Evolutionary conservation across 2,888 invertebrate genomes (phyloP).

Genomic region (Strigamia transsilvanica): DNA sequence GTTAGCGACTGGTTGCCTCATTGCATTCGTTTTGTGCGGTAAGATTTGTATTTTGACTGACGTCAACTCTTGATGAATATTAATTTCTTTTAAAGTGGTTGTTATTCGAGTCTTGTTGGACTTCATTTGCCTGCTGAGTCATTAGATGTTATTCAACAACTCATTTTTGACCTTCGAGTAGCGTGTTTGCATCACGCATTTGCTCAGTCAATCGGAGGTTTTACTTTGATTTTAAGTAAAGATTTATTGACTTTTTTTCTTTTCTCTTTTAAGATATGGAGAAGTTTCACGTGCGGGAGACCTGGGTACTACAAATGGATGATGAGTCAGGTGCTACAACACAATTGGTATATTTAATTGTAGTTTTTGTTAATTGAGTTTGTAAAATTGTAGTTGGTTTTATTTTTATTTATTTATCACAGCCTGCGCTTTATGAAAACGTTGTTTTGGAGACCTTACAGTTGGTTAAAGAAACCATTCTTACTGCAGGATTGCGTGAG

Average conservation of each 20-base stretch:
- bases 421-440: constrained; percentile 78
- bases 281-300: constrained; percentile 68
- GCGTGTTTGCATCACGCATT: constrained; percentile 12
- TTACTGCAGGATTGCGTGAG: constrained; percentile 76
- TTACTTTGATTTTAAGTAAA: not conserved
- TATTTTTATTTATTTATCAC: constrained; percentile 19
- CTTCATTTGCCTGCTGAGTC: constrained; percentile 89
- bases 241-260: constrained; percentile 7
- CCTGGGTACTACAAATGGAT: constrained; percentile 85
- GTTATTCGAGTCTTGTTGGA: constrained; percentile 78
- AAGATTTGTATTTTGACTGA: constrained; percentile 21
- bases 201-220: not conserved
- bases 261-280: not conserved
- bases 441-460: constrained; percentile 77
- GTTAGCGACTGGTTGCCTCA: constrained; percentile 69
- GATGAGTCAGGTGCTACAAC: constrained; percentile 87
- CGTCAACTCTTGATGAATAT: not conserved
- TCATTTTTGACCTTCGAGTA: constrained; percentile 83
- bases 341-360: constrained; percentile 70
- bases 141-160: constrained; percentile 80
- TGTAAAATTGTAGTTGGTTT: not conserved
- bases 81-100: constrained; percentile 68
- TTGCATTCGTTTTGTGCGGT: constrained; percentile 78
- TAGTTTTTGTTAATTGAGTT: no score
- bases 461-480: constrained; percentile 73